A percentile compares a stretch with the other conserved stretches of the same genome.
phyloP scores from a whole-genome alignment of 2,113 vertebrate species.

The Hippolais icterina region DNA sequence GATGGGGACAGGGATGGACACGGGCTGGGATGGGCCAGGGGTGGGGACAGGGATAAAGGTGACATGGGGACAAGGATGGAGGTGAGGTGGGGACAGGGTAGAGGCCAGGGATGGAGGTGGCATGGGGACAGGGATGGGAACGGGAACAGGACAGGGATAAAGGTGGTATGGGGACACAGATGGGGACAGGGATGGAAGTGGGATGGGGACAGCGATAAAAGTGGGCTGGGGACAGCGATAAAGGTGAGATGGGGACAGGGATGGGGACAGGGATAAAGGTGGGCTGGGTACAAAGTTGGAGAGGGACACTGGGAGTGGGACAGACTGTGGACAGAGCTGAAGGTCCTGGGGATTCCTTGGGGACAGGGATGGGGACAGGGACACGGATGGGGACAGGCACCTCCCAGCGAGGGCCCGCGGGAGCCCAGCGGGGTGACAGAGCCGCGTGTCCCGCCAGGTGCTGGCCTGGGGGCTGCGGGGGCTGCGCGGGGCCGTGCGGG shows the following conservation, averaged over 20 bases:
- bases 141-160: too few species aligned
- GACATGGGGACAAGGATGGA: too few species aligned
- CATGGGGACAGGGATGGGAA: too few species aligned
- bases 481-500: background rate
- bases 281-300: background rate
- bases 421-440: background rate
- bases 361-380: background rate
- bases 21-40: too few species aligned
- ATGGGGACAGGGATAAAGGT: background rate
- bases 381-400: background rate
- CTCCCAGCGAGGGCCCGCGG: background rate
- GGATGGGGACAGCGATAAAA: too few species aligned
- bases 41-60: too few species aligned
- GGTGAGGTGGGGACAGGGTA: too few species aligned
- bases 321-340: background rate
- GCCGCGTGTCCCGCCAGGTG: slow-evolving; percentile 7
- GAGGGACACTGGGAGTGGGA: background rate
- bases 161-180: too few species aligned
- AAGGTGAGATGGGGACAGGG: background rate
- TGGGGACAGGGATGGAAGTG: too few species aligned
- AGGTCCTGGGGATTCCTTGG: background rate
- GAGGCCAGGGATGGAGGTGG: too few species aligned
- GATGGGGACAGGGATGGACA: background rate
- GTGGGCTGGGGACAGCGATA: too few species aligned
- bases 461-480: slow-evolving; percentile 76